Conservation (phyloP, 2,888 invertebrate species). For the Electrophaes corylata region DNA sequence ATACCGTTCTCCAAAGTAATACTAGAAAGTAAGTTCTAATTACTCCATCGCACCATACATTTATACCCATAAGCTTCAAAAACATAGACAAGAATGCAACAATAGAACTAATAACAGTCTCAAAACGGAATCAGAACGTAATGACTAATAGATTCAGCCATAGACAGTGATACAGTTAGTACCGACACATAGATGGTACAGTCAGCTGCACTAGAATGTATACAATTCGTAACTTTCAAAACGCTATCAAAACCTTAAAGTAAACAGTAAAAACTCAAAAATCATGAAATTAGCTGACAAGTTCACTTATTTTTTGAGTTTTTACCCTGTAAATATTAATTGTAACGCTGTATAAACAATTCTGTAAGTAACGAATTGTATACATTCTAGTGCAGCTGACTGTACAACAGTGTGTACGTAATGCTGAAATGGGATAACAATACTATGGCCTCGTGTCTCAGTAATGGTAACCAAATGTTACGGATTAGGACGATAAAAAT, state of each 20-base stretch:
- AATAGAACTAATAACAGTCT: constrained; percentile 25
- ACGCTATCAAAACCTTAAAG: too few species aligned
- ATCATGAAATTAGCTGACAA: too few species aligned
- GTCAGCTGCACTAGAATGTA: too few species aligned
- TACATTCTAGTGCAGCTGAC: too few species aligned
- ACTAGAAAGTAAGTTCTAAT: constrained; percentile 2
- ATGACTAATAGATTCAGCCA: constrained; percentile 25
- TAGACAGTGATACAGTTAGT: background rate
- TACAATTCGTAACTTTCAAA: too few species aligned
- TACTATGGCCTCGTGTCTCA: constrained; percentile 1
- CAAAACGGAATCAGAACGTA: background rate
- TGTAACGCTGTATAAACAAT: too few species aligned
- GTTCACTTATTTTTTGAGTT: too few species aligned
- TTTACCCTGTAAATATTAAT: too few species aligned
- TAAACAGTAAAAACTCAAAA: too few species aligned
- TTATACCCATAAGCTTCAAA: constrained; percentile 1
- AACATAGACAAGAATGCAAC: constrained; percentile 21
- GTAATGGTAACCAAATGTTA: constrained; percentile 1
- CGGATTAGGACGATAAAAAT: background rate
- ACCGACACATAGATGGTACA: too few species aligned
- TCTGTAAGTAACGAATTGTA: too few species aligned
- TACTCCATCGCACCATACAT: background rate
- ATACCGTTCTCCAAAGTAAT: background rate
- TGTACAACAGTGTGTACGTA: background rate
- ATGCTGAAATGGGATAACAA: background rate